These are phyloP conservation scores for Meleagris gallopavo DNA, from an alignment of 2,113 vertebrate species.

Conservation along the genomic window DNA sequence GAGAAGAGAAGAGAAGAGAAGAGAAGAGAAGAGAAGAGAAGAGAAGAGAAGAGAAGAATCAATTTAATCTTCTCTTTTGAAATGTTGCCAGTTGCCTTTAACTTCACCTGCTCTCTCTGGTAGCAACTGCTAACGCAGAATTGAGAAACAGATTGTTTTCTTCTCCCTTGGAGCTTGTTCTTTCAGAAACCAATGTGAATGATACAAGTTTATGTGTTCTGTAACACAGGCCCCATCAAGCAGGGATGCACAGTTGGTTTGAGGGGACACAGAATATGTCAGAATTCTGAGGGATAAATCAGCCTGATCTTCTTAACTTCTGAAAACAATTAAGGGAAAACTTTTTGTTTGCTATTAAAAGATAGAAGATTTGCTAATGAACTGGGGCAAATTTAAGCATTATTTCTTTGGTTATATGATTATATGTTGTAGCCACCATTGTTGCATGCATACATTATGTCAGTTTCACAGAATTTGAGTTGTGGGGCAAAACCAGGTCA, in stretches of 20 bases:
- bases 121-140: neutral
- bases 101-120: neutral
- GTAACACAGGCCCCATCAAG: neutral
- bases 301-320: neutral
- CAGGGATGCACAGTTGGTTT: neutral
- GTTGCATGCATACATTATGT: rapidly evolving
- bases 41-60: no score
- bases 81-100: neutral
- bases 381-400: neutral
- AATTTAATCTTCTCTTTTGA: neutral
- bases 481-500: neutral
- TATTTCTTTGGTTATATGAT: neutral
- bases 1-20: neutral
- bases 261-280: neutral
- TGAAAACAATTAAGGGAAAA: neutral
- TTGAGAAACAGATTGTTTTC: neutral
- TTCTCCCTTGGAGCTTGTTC: neutral
- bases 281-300: neutral
- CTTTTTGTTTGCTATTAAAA: neutral
- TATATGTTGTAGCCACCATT: neutral
- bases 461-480: neutral
- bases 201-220: rapidly evolving
- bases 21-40: no score
- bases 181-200: neutral
- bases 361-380: neutral